Evolutionary conservation across 2,888 invertebrate genomes (phyloP).

Genomic region (Drosophila lacicola): DNA sequence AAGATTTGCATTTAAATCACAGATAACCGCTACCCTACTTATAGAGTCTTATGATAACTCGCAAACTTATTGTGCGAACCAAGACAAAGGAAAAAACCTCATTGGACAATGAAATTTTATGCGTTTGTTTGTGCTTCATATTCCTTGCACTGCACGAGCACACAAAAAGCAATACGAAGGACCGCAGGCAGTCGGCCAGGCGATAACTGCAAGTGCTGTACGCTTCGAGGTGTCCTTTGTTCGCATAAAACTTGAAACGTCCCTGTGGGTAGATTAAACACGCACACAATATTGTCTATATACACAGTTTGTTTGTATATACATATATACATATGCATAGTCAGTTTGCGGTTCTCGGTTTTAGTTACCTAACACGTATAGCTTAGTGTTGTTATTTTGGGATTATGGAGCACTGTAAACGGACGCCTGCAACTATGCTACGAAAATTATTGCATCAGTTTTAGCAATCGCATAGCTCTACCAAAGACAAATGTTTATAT

Average conservation of each 20-base stretch:
- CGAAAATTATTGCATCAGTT: conserved; percentile 44
- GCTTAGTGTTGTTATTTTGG: conserved; percentile 28
- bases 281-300: conserved; percentile 59
- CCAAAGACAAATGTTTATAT: too few relatives aligned
- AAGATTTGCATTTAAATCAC: neutral
- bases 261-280: conserved; percentile 77
- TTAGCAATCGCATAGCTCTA: conserved; percentile 11
- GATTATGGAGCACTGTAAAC: conserved; percentile 59
- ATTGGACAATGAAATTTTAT: conserved; percentile 58
- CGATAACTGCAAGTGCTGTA: conserved; percentile 51
- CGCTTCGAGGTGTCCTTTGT: conserved; percentile 58
- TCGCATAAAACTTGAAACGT: conserved; percentile 71
- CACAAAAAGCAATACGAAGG: conserved; percentile 31
- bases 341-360: conserved; percentile 58
- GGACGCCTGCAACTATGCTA: conserved; percentile 57
- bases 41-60: conserved; percentile 18
- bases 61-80: conserved; percentile 20
- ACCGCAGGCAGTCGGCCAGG: conserved; percentile 34
- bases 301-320: neutral
- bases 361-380: conserved; percentile 41
- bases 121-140: conserved; percentile 51
- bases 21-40: neutral
- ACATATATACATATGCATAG: conserved; percentile 1
- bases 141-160: conserved; percentile 48
- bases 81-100: conserved; percentile 19